phyloP scores from a whole-genome alignment of 2,113 vertebrate genomes.

The Pogonocichla stellata region DNA sequence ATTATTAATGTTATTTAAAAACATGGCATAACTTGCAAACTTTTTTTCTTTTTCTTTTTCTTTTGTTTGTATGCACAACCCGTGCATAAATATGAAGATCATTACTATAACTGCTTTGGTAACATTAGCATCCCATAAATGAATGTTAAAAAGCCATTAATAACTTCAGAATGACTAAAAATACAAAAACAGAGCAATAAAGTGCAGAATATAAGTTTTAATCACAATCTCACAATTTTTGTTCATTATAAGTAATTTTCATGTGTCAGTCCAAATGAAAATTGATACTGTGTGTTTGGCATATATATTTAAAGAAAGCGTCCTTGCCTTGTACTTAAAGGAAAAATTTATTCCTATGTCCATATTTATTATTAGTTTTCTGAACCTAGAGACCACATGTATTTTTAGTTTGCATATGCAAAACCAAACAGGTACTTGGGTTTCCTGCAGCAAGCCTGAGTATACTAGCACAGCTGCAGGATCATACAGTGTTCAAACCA shows the following conservation, averaged over 20 bases:
- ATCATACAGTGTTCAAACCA: not conserved
- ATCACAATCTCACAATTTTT: not conserved
- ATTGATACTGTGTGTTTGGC: not conserved
- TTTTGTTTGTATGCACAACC: not conserved
- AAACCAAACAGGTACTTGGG: not conserved
- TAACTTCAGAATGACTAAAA: not conserved
- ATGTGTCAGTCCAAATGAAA: not conserved
- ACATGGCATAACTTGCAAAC: not conserved
- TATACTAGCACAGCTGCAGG: not conserved
- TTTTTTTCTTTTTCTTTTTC: not conserved
- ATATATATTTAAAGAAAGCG: not conserved
- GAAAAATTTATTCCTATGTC: not conserved
- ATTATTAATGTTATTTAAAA: not conserved
- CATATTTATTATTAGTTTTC: not conserved
- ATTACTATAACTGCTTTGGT: not conserved
- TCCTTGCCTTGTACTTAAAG: not conserved
- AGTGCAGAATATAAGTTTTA: not conserved
- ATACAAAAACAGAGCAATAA: not conserved
- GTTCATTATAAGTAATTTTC: not conserved
- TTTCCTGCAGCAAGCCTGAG: not conserved
- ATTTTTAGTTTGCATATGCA: not conserved
- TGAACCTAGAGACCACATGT: not conserved
- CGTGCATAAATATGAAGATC: not conserved
- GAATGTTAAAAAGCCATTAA: not conserved
- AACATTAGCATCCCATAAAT: not conserved